Conservation (phyloP, 2,797 vertebrate species). For the Amphiprion clarkii region DNA sequence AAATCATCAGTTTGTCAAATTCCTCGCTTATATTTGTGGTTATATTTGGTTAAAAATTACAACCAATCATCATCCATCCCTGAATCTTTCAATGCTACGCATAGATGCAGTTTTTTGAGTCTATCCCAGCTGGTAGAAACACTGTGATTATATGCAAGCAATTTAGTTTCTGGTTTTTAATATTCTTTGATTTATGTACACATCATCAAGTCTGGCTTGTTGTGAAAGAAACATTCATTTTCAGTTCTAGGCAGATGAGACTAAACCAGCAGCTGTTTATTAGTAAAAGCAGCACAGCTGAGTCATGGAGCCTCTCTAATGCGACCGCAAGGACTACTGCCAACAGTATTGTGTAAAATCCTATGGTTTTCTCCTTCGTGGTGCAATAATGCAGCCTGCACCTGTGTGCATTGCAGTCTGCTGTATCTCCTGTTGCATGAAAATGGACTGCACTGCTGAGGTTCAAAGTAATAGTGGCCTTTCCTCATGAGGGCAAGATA, state of each 20-base stretch:
- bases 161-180: neutral
- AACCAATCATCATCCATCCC: neutral
- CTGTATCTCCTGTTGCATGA: conserved; percentile 28
- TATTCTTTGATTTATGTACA: neutral
- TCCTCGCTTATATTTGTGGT: neutral
- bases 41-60: neutral
- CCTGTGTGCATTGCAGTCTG: conserved; percentile 11
- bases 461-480: conserved; percentile 29
- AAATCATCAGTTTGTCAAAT: neutral
- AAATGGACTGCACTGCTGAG: conserved; percentile 31
- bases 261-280: conserved; percentile 13
- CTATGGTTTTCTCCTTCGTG: conserved; percentile 14
- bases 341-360: conserved; percentile 2
- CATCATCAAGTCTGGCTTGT: neutral
- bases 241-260: neutral
- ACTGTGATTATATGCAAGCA: neutral
- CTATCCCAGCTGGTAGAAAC: neutral
- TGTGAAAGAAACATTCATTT: neutral
- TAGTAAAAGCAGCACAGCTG: conserved; percentile 1
- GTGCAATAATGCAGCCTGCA: conserved; percentile 39
- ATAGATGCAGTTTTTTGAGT: neutral
- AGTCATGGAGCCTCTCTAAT: conserved; percentile 21
- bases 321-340: neutral
- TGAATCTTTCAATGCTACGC: neutral
- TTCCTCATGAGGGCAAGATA: conserved; percentile 32